phyloP scores from a whole-genome alignment of 2,888 invertebrate genomes.

The Acanthosepion esculentum region DNA sequence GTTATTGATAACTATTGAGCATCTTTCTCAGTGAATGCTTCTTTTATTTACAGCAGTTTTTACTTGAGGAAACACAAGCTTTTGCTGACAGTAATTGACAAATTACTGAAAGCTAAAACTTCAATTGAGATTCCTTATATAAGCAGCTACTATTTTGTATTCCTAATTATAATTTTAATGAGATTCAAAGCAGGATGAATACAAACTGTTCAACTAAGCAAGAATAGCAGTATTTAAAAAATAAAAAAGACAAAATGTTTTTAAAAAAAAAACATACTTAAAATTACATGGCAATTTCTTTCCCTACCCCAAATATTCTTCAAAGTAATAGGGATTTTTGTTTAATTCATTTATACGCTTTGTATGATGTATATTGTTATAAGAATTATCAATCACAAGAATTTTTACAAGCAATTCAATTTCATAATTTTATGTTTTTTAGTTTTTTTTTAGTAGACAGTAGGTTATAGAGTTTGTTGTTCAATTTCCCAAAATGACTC shows the following conservation, averaged over 20 bases:
- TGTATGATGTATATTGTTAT: neutral
- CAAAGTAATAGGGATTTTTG: neutral
- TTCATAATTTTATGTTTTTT: neutral
- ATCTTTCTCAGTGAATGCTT: neutral
- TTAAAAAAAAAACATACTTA: neutral
- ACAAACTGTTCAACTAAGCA: neutral
- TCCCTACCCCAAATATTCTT: neutral
- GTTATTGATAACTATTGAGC: slow-evolving; percentile 20
- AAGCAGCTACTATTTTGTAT: neutral
- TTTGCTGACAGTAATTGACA: slow-evolving; percentile 33
- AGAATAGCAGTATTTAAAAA: neutral
- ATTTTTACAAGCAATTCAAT: neutral
- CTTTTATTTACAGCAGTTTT: neutral
- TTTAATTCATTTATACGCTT: neutral
- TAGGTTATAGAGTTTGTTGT: no score
- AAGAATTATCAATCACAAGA: neutral
- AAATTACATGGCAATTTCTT: neutral
- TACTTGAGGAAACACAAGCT: neutral
- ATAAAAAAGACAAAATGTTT: neutral
- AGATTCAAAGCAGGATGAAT: neutral
- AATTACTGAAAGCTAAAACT: neutral
- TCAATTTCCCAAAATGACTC: no score
- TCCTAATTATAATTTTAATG: slow-evolving; percentile 8
- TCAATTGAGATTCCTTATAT: neutral
- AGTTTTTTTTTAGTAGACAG: neutral